These are phyloP conservation scores for Pachyseris speciosa DNA, from an alignment of 64 coral and sea anemone genomes.

Conservation along the genomic window DNA sequence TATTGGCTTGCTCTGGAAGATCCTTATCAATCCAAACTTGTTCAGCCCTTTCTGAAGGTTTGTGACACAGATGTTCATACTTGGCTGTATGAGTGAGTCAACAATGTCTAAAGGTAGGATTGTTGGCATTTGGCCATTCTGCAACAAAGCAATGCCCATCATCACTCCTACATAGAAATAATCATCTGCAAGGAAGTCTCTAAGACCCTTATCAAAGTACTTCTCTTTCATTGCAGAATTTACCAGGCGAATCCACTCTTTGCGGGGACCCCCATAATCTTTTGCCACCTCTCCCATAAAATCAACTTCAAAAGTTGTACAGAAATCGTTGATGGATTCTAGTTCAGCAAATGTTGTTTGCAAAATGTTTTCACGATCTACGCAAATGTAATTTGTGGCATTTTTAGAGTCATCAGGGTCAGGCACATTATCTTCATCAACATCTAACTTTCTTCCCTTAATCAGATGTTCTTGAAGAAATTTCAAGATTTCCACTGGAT, in stretches of 20 bases:
- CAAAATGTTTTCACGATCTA: slow-evolving; percentile 32
- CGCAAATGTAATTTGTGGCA: slow-evolving; percentile 9
- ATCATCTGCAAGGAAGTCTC: slow-evolving; percentile 14
- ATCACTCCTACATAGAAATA: slow-evolving; percentile 48
- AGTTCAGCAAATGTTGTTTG: slow-evolving; percentile 51
- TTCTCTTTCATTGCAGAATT: slow-evolving; percentile 33
- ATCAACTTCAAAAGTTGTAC: slow-evolving; percentile 50
- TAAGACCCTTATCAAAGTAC: slow-evolving; percentile 36
- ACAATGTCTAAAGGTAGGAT: neutral
- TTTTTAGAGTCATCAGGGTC: no score
- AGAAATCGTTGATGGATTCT: slow-evolving; percentile 12
- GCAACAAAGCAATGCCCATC: slow-evolving; percentile 31
- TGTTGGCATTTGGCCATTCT: slow-evolving; percentile 37
- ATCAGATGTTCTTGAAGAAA: no score
- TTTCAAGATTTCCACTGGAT: no score
- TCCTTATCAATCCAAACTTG: neutral
- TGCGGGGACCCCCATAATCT: slow-evolving; percentile 26
- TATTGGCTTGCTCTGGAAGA: neutral
- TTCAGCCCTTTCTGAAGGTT: slow-evolving; percentile 22
- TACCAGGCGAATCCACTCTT: slow-evolving; percentile 35
- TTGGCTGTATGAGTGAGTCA: neutral
- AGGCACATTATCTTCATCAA: no score
- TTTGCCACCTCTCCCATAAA: slow-evolving; percentile 20
- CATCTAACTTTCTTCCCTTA: no score
- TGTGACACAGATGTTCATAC: neutral